Conservation (phyloP, 2,888 invertebrate genomes). For the Troides aeacus region DNA sequence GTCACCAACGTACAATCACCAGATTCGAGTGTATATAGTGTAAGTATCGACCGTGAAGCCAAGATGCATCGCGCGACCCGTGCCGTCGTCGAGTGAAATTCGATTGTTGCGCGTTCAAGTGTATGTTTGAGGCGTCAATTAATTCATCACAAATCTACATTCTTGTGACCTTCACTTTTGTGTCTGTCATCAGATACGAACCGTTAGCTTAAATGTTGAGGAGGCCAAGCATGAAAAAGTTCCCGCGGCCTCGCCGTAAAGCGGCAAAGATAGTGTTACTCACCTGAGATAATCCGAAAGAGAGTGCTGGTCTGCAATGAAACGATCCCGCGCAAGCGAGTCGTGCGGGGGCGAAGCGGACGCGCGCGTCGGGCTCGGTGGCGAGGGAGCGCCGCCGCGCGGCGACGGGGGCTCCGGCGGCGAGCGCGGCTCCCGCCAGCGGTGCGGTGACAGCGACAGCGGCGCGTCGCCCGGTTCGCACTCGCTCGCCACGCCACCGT, state of each 20-base stretch:
- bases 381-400: background rate
- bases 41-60: too few species aligned
- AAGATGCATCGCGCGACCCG: too few species aligned
- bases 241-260: too few species aligned
- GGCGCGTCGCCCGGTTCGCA: background rate
- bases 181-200: too few species aligned
- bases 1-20: background rate
- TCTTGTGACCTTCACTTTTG: too few species aligned
- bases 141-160: too few species aligned
- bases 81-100: background rate
- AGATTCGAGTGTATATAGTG: too few species aligned
- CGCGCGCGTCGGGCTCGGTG: conserved; percentile 5
- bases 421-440: conserved; percentile 32
- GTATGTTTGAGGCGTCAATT: too few species aligned
- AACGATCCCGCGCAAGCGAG: conserved; percentile 41
- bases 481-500: conserved; percentile 15
- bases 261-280: background rate
- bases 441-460: conserved; percentile 26
- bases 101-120: background rate
- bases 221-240: too few species aligned
- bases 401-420: conserved; percentile 28
- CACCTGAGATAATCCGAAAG: conserved; percentile 44
- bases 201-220: too few species aligned
- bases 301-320: conserved; percentile 47
- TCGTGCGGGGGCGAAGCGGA: conserved; percentile 11